Evolutionary conservation across 2,888 invertebrate genomes (phyloP), one percentile per base, ranked within the genome.

Genomic region (Amphipyra berbera): DNA sequence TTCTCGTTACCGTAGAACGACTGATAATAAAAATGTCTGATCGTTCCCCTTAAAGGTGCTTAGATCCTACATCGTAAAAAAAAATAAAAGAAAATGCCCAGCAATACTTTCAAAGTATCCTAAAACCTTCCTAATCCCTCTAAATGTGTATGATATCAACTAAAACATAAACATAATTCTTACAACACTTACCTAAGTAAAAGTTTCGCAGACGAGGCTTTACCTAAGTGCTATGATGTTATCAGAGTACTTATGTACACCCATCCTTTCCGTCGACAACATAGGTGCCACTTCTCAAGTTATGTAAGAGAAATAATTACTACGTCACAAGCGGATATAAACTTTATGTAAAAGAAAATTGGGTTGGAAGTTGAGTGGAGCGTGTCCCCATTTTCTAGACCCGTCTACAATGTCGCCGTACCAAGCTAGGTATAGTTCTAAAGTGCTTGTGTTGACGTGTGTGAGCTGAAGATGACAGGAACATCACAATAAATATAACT

Each of bases 251-350:
- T 13, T 62, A 52, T 40, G 42, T 59, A 60, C 3, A 6, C 21
- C 44, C 60, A 50, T 60, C 49, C 49, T 61, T 70, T 64, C 49
- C 54, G 60, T 76, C 75, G 68, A 75, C 78, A 72, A 68, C 61
- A 30, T 70, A 61, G 66, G 38, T 65, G 62, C 41, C 64, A 71
- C 76, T 74, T 74, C 57, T 56, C 56, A 14, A 53, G 14, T 44
- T 65, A 62, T 56, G 30, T 63, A 65, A 42, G 61, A 50, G 76
- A 68, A 76, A 76, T 78, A 76, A 76, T 76, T 76, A 78, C 33
- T 12, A 14, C 0, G n/a, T 1, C 13, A 37, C 62, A 66, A 27
- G 13, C 45, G 13, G 53, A 61, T 59, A 54, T 35, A 7, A 0
- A 47, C 72, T 21, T 13, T 72, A 13, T n/a, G 8, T 8, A 0